Conservation (phyloP, 2,113 vertebrate species). For the Dendropsophus ebraccatus region DNA sequence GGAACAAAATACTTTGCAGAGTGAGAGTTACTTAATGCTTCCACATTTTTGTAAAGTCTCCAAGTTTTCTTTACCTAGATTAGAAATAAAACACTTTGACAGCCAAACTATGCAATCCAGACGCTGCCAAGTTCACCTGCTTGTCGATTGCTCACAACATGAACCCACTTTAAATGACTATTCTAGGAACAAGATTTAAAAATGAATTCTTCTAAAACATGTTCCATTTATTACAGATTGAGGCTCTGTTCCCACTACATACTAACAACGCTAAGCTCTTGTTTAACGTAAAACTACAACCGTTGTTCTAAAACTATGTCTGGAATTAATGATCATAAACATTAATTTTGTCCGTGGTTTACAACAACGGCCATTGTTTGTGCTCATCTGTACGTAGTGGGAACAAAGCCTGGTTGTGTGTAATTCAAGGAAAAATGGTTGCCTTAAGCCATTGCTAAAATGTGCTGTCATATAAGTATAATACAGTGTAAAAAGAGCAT, state of each 20-base stretch:
- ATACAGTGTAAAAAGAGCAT: not conserved
- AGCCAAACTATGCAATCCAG: constrained; percentile 49
- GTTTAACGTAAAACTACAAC: too few species aligned
- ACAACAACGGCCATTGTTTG: too few species aligned
- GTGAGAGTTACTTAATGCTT: constrained; percentile 18
- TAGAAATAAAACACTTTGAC: constrained; percentile 51
- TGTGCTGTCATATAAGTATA: not conserved
- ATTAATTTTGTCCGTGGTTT: too few species aligned
- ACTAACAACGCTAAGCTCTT: too few species aligned
- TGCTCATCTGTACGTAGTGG: too few species aligned
- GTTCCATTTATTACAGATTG: not conserved
- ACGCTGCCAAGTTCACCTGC: constrained; percentile 51
- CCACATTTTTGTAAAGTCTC: constrained; percentile 38
- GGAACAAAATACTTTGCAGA: constrained; percentile 20
- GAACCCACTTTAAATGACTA: constrained; percentile 10
- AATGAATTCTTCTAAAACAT: constrained; percentile 11
- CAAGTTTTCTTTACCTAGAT: constrained; percentile 45
- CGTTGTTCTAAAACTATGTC: too few species aligned
- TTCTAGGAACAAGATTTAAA: constrained; percentile 26
- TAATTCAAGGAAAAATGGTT: constrained; percentile 18
- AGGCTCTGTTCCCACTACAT: too few species aligned
- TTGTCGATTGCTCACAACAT: constrained; percentile 38
- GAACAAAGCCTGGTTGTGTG: not conserved
- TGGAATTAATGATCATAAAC: too few species aligned
- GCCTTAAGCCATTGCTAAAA: not conserved